These are phyloP conservation scores for Potamarius usumacintae DNA, from an alignment of 2,113 vertebrate genomes.

Conservation along the genomic window DNA sequence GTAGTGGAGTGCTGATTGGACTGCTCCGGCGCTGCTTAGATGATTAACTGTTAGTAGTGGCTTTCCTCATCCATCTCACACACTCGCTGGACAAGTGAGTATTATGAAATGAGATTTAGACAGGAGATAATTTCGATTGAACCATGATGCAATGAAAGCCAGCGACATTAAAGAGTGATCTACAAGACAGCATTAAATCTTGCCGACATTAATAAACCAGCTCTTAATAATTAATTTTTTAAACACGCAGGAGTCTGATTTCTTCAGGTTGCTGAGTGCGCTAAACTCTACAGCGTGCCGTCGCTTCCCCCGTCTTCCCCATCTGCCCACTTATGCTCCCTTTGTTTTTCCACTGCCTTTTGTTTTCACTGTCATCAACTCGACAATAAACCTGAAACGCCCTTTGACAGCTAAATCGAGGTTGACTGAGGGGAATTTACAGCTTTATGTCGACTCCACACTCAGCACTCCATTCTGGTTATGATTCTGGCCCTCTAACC, in stretches of 20 bases:
- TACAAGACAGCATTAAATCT: constrained; percentile 16
- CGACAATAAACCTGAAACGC: constrained; percentile 21
- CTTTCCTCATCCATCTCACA: constrained; percentile 9
- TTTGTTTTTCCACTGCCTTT: constrained; percentile 19
- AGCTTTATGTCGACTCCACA: not conserved
- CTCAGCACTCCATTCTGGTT: not conserved
- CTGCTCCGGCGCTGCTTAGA: not conserved
- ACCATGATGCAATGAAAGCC: not conserved
- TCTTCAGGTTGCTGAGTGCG: constrained; percentile 16
- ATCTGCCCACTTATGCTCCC: not conserved
- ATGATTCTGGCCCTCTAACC: not conserved
- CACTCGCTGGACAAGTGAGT: not conserved
- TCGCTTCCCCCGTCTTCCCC: not conserved
- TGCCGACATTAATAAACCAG: constrained; percentile 28
- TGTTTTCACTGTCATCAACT: constrained; percentile 19
- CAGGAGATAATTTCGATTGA: constrained; percentile 4
- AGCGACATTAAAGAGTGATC: constrained; percentile 8
- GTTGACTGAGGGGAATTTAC: not conserved
- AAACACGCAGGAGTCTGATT: constrained; percentile 2
- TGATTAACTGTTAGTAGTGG: not conserved
- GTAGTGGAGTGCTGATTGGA: not conserved
- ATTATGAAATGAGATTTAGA: constrained; percentile 18
- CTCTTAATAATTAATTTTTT: constrained; percentile 32
- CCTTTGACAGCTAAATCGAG: not conserved
- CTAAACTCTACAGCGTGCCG: not conserved